Base-by-base conservation (phyloP, 1,140 invertebrate species). In the Brachystomella parvula region DNA sequence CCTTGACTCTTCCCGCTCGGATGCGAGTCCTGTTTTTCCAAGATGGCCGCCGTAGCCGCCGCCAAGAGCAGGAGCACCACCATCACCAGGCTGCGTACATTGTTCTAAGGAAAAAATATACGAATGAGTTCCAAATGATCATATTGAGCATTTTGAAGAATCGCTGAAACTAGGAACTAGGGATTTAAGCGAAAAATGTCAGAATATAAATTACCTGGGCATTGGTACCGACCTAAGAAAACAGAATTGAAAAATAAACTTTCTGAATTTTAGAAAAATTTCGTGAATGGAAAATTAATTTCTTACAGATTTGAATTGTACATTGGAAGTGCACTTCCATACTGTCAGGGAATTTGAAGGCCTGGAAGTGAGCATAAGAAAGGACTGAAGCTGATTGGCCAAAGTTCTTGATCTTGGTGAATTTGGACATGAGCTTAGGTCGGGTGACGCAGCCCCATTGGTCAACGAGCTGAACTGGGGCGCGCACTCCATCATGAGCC, bases 291-390 rank as follows among this genome's bases (percentile, higher is more conserved):
- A n/a, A n/a, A n/a, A n/a, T n/a, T n/a, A n/a, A n/a, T n/a, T n/a
- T n/a, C n/a, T n/a, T n/a, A n/a, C 92, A 95, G 71, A 95, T 94
- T 76, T 96, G 92, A 70, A 95, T 95, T 19, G 92, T 94, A 79
- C 92, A 95, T 77, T 95, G 92, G 82, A 96, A 95, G 76, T 95
- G 92, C 0, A 96, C 92, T 77, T 95, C 92, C 92, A 95, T 95
- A 0, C 90, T 93, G 75, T 95, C 93, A 0, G 93, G 93, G 81
- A 96, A 60, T 76, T 95, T 95, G 79, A 95, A 96, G 0, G 92
- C 92, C 80, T 81, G 80, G 74, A 81, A 81, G 73, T 81, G 79
- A 30, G 80, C 79, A 64, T 81, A 81, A 0, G 78, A 78, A 17
- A 81, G 71, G n/a, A 81, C 80, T 12, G 79, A 92, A 3, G 93